Conservation (phyloP, 2,113 vertebrate species). For the Chunga burmeisteri region DNA sequence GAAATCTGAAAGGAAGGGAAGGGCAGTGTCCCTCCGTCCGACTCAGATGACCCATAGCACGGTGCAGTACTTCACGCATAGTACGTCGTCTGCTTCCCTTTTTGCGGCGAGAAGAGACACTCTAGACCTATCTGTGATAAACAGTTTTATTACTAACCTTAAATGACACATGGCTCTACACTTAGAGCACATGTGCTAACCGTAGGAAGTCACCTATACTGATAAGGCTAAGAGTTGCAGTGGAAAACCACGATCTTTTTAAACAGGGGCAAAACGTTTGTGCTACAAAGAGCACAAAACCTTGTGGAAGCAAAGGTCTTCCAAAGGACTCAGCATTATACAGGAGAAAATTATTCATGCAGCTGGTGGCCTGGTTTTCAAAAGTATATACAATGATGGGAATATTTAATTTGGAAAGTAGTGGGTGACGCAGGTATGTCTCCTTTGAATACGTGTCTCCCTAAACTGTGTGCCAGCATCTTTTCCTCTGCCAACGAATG, state of each 20-base stretch:
- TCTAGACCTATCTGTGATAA: background rate
- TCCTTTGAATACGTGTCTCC: background rate
- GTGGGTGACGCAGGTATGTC: background rate
- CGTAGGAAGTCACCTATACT: background rate
- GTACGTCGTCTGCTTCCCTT: background rate
- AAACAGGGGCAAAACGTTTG: background rate
- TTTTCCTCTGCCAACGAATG: background rate
- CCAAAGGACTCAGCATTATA: background rate
- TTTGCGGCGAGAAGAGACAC: background rate
- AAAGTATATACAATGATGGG: background rate
- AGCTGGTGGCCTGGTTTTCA: background rate
- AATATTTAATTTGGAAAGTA: background rate
- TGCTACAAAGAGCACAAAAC: background rate
- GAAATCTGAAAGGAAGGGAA: background rate
- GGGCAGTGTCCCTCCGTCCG: background rate
- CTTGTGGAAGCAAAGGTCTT: background rate
- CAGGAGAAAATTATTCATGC: background rate
- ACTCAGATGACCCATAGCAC: fast-evolving
- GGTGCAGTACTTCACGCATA: background rate
- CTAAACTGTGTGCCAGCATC: background rate
- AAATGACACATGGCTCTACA: background rate
- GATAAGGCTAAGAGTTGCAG: background rate
- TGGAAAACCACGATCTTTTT: background rate
- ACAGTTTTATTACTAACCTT: background rate
- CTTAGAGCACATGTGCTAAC: background rate